Evolutionary conservation across 2,113 vertebrate species (phyloP), one percentile per base, ranked within the genome.

Genomic region (Muscicapa adusta): DNA sequence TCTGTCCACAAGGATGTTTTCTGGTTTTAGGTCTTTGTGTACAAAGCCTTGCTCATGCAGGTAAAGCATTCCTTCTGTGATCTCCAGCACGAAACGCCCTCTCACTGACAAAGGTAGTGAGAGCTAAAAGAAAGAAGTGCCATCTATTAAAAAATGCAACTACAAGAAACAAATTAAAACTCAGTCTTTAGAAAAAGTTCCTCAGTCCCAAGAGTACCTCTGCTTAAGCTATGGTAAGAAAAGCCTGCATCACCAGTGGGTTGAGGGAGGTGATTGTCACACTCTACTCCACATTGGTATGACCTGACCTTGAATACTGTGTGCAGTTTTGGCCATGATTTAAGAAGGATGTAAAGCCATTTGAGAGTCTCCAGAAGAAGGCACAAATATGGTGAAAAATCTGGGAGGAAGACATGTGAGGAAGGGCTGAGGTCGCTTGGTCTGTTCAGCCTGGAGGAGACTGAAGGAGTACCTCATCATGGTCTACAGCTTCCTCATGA

Each of bases 1-100:
- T 53, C 94, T 91, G 88, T 99, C 98, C 57, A 99, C 98, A 43
- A 99, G 98, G 93, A 99, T 99, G 88, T 99, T 99, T 88, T 99
- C 98, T 23, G 99, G 99, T 91, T 99, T 99, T 66, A 99, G 97
- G 94, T 99, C 99, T 97, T 99, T 99, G 97, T 99, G 99, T 72
- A 99, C 97, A 43, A 99, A 97, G 4, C 96, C 91, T 81, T 97
- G 97, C n/a, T 97, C 73, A 3, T 98, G 98, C 58, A 99, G 97
- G 94, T 99, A 99, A 43, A 98, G 81, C 99, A 99, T 99, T 42
- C 99, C 99, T 94, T 99, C 99, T 71, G 98, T 96, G 89, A 98
- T 98, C 97, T 99, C 99, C 92, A 98, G 31, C 50, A 99, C 98
- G 6, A 99, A 98, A 92, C 99, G 98, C 54, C 98, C 99, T 96